Evolutionary conservation across 2,113 vertebrate species (phyloP), one percentile per base, ranked within the genome.

Genomic region (Turdus rufiventris): DNA sequence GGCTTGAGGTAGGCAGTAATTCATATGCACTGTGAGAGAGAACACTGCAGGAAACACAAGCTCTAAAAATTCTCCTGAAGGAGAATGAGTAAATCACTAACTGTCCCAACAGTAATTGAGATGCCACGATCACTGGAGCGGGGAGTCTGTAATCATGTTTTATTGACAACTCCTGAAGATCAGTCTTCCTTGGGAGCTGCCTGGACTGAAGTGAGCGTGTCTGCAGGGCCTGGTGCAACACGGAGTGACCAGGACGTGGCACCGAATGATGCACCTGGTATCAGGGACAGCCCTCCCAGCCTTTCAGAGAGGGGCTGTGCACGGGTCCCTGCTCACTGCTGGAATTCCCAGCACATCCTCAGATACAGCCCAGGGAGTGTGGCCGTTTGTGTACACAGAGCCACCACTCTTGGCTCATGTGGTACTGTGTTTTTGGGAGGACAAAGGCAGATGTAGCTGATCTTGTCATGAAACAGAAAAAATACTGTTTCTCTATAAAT

Each of bases 121-220:
- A 89, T 91, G 82, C 74, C 80, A 4, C 38, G 81, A 94, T 94
- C 74, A 66, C 36, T 73, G 81, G 45, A 88, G 92, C 95, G 79
- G 82, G 67, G 58, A 65, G 66, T 74, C 70, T 60, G n/a, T 85
- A 94, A 95, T 93, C 85, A 70, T 23, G 1, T 85, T 93, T 79
- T 96, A 96, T 88, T 90, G 96, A 76, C 92, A 91, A 10, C n/a
- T 83, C 63, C 81, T 91, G 54, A 91, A 95, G 90, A 91, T 94
- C 78, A 68, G 36, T 50, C 40, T 93, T 82, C 36, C 89, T 87
- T 70, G 34, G 68, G 90, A 93, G 73, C 80, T 87, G 56, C 84
- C 25, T 15, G 5, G 38, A 70, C 10, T 10, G 9, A 66, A 15
- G 5, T 1, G 4, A 73, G 60, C 0, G 0, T 25, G 45, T 47